Percentiles rank a stretch among this genome's conserved stretches.
Conservation (phyloP, 2,888 invertebrate species). For the Dysmachus trigonus region DNA sequence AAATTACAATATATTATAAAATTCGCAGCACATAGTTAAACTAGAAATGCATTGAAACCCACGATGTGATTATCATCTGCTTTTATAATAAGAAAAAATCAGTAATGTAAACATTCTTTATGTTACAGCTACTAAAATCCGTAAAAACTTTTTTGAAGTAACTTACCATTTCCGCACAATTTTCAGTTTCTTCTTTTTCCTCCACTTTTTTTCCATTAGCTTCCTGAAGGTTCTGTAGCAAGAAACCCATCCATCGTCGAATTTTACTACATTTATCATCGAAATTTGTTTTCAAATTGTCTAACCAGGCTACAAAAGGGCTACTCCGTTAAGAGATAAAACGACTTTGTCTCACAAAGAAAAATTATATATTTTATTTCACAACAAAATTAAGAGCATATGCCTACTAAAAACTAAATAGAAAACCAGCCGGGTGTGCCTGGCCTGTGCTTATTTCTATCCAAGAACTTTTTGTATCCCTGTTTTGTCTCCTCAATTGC, state of each 20-base stretch:
- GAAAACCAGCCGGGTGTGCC: conserved; percentile 84
- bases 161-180: neutral
- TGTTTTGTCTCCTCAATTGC: conserved; percentile 72
- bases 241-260: neutral
- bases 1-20: too few species aligned
- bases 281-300: neutral
- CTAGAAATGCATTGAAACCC: too few species aligned
- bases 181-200: neutral
- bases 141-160: too few species aligned
- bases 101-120: neutral
- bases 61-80: too few species aligned
- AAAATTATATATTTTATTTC: neutral
- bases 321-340: neutral
- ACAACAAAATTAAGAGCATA: neutral
- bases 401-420: conserved; percentile 64
- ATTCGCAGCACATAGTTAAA: too few species aligned
- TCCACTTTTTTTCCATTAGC: neutral
- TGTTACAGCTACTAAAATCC: too few species aligned
- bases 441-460: conserved; percentile 73
- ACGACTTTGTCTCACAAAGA: neutral
- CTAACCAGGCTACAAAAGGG: neutral
- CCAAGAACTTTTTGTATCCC: conserved; percentile 69
- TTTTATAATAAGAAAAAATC: too few species aligned
- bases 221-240: neutral
- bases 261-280: neutral